Evolutionary conservation across 2,113 vertebrate genomes (phyloP), one percentile per base, ranked within the genome.

Genomic region (Todiramphus saurophagus): DNA sequence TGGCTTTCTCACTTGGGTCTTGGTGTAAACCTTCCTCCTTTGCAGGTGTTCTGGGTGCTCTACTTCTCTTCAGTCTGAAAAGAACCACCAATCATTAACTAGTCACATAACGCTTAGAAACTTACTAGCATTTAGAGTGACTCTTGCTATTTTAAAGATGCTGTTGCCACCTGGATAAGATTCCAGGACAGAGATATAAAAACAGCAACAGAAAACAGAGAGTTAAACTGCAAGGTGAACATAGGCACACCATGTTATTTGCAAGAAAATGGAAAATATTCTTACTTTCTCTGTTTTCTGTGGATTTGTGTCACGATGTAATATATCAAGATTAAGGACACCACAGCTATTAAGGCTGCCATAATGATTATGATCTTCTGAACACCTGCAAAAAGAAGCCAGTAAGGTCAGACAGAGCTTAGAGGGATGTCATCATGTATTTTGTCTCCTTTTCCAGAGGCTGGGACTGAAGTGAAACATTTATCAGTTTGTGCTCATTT

Each of bases 301-400:
- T 56, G 39, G 27, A 9, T 74, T 28, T 25, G 9, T 33, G 2
- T 30, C 4, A 20, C 9, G 31, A 39, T 9, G 25, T 10, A 66
- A 53, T 4, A 2, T 10, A 35, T 58, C 13, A 31, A 33, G 30
- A 31, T 2, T 46, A 62, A 55, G 59, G 44, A 10, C 27, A 62
- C 2, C 4, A 15, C 19, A 67, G 30, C 4, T 75, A 8, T 35
- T 35, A 58, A 5, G 25, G 74, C 16, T 0, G 0, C 21, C 14
- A 7, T 8, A 39, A 75, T 27, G 12, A 67, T 30, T 27, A 2
- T 14, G 17, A 2, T 51, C 25, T 37, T 79, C 70, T 44, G 51
- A 51, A 13, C 33, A 50, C 46, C 91, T 93, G 11, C 15, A 33
- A 75, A 87, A 78, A 63, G 37, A 79, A 78, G 60, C 5, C 19